A percentile compares a stretch with the other conserved stretches of the same genome.
Evolutionary conservation across 2,888 invertebrate species (phyloP).

Genomic region (Scaptomyza tumidula): DNA sequence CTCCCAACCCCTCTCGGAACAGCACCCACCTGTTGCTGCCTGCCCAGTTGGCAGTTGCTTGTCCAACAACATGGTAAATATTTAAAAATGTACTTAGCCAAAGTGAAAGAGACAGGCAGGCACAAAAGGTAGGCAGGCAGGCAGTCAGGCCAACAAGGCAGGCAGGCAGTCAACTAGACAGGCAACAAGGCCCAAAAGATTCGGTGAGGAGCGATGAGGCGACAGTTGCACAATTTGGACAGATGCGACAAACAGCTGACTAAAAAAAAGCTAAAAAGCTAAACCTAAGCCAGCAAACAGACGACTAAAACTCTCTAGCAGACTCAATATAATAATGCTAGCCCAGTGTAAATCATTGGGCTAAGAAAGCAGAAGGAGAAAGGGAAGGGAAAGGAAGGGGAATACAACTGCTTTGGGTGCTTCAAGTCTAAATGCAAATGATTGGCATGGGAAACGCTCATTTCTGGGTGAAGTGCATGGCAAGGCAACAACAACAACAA

Average conservation of each 20-base stretch:
- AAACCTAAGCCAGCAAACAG: slow-evolving; percentile 6
- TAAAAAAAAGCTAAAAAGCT: not conserved
- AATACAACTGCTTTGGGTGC: slow-evolving; percentile 20
- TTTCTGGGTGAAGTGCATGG: slow-evolving; percentile 50
- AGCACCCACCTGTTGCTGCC: slow-evolving; percentile 12
- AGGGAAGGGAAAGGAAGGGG: too few relatives aligned
- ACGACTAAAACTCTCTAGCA: not conserved
- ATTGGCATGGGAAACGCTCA: slow-evolving; percentile 74
- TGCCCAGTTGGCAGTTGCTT: slow-evolving; percentile 48
- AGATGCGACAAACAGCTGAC: slow-evolving; percentile 75
- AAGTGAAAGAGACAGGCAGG: slow-evolving; percentile 74
- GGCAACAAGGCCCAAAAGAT: slow-evolving; percentile 1
- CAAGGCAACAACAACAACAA: slow-evolving; percentile 7
- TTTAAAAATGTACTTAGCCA: slow-evolving; percentile 77
- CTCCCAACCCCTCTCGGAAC: not conserved
- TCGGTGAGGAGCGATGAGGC: slow-evolving; percentile 45
- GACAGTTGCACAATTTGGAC: slow-evolving; percentile 28
- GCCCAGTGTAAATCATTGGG: slow-evolving; percentile 63
- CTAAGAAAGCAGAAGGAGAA: slow-evolving; percentile 3
- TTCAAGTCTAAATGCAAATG: slow-evolving; percentile 61
- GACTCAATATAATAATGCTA: slow-evolving; percentile 71
- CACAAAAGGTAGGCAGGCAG: slow-evolving; percentile 9
- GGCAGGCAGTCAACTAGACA: too few relatives aligned
- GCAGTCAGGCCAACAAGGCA: slow-evolving; percentile 23
- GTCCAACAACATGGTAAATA: slow-evolving; percentile 74